Conservation (phyloP, 2,888 invertebrate species). For the Polymixis lichenea region DNA sequence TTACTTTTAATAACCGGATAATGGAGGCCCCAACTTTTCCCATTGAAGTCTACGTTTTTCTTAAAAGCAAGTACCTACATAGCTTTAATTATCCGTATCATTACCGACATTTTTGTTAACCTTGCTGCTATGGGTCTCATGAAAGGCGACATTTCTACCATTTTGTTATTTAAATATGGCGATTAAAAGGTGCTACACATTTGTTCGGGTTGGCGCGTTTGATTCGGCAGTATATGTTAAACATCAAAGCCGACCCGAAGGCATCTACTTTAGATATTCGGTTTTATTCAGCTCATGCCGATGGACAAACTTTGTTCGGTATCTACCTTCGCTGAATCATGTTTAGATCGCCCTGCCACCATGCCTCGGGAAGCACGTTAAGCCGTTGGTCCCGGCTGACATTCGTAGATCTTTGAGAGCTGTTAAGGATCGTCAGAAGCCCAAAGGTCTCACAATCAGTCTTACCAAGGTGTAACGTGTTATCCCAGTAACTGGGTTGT, state of each 20-base stretch:
- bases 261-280: too few relatives aligned
- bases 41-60: conserved; percentile 41
- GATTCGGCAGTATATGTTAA: background rate
- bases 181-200: background rate
- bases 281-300: background rate
- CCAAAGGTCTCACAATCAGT: too few relatives aligned
- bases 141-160: background rate
- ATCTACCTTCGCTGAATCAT: background rate
- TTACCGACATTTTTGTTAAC: background rate
- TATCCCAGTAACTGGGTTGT: too few relatives aligned
- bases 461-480: too few relatives aligned
- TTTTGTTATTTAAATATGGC: background rate
- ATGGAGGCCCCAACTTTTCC: conserved; percentile 53
- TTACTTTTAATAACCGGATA: conserved; percentile 61
- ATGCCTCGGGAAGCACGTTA: background rate
- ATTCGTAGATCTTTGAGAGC: too few relatives aligned
- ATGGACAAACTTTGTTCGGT: background rate
- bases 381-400: too few relatives aligned
- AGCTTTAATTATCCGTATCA: conserved; percentile 26
- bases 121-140: background rate
- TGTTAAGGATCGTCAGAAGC: too few relatives aligned
- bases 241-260: background rate
- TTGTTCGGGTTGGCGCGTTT: too few relatives aligned
- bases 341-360: background rate
- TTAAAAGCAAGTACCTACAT: conserved; percentile 33